Base-by-base conservation (phyloP, 2,797 vertebrate species). In the Enoplosus armatus region DNA sequence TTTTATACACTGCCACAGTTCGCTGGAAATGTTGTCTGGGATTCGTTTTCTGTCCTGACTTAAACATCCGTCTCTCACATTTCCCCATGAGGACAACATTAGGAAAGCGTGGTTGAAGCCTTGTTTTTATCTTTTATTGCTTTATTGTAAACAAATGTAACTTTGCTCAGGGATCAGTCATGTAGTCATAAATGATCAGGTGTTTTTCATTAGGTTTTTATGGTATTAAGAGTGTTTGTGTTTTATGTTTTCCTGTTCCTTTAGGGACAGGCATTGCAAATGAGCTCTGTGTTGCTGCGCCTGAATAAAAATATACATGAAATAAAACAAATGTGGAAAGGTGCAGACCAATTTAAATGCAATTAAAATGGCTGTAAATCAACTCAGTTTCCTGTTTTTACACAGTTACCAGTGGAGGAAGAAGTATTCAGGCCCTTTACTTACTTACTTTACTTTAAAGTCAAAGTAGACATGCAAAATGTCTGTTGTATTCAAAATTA, bases 281-380 rank as follows among this genome's bases (percentile, higher is more conserved):
- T 16, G 6, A 27, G 16, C 18, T 62, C 20, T 45, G 9, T 54
- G 10, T 14, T 2, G 18, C 43, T 45, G 22, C 33, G 39, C 2
- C 67, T 58, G 29, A 70, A 70, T 35, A 20, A 31, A 69, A 48
- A 59, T 29, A 60, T 29, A 51, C 27, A 50, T 16, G 12, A 51
- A 39, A 53, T 39, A n/a, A 0, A 29, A n/a, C 16, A 59, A 20
- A 50, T 60, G 31, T 22, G 31, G 3, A 37, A 20, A 26, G 15
- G 9, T 22, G 26, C 50, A 43, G 65, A 29, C 6, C 11, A 35
- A 29, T 50, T 72, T 10, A 27, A 50, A 60, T 60, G 4, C 14
- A 5, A 24, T 24, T 26, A 8, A 9, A 59, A 12, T 27, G 18
- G n/a, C 20, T 22, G 15, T 22, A 26, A 37, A 26, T 39, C 0